Evolutionary conservation across 2,797 vertebrate genomes (phyloP).

Genomic region (Acropternis orthonyx): DNA sequence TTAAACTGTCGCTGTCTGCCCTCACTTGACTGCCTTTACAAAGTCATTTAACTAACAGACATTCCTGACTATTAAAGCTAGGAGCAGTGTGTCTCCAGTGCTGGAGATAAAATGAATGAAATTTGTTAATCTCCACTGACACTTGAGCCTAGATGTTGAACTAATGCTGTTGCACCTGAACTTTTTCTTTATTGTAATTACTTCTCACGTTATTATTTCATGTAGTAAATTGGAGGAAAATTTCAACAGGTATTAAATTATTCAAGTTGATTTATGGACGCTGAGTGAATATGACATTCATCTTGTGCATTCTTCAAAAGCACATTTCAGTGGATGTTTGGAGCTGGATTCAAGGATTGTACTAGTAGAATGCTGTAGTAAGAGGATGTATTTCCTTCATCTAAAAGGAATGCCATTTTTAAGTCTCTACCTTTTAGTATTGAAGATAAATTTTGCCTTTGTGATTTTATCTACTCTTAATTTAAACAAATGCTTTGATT

Average conservation of each 20-base stretch:
- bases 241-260: constrained; percentile 78
- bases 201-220: constrained; percentile 77
- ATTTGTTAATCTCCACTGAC: constrained; percentile 74
- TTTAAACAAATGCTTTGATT: constrained; percentile 3
- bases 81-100: constrained; percentile 71
- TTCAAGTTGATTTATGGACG: constrained; percentile 71
- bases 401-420: constrained; percentile 36
- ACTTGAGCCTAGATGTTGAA: constrained; percentile 74
- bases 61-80: constrained; percentile 75
- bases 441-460: constrained; percentile 1
- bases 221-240: constrained; percentile 75
- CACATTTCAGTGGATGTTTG: constrained; percentile 23
- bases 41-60: constrained; percentile 79
- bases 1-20: constrained; percentile 80
- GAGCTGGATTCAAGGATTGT: constrained; percentile 16
- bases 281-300: constrained; percentile 62
- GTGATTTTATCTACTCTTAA: not conserved
- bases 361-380: not conserved
- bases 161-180: constrained; percentile 74
- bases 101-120: constrained; percentile 76
- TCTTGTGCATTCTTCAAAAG: constrained; percentile 69
- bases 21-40: constrained; percentile 75
- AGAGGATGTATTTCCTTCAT: constrained; percentile 43
- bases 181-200: constrained; percentile 77
- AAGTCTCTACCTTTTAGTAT: not conserved